Base-by-base conservation (phyloP, 2,797 vertebrate genomes). In the Varecia variegata region DNA sequence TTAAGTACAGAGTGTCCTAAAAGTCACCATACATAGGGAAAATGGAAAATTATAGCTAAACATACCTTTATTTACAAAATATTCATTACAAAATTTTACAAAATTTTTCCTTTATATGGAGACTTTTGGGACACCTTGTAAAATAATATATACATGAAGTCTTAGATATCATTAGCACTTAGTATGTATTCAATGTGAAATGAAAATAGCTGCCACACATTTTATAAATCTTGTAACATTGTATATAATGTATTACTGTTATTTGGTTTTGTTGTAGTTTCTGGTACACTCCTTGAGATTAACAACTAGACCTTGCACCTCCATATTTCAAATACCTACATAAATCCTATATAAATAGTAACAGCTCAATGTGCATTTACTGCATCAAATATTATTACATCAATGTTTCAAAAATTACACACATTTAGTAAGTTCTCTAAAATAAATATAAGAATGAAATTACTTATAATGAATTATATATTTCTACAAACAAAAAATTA, bases 371-470 rank as follows among this genome's bases (percentile, higher is more conserved):
- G 23, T 70, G 3, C 30, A 92, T 73, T 95, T 73, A 56, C 20
- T 80, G 2, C 3, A 65, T 56, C 14, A 79, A 23, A 43, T 88
- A 79, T 56, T 50, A 85, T 35, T 81, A 47, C 17, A 32, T 82
- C 73, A 71, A 15, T 62, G 10, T 54, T 95, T 96, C 21, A 94
- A 15, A 88, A 74, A 17, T 52, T 60, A 56, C 47, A 14, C 93
- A 71, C n/a, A 87, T 89, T 87, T 87, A 67, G 7, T 30, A 65
- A 81, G 50, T 10, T 85, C n/a, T 82, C 38, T 56, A 80, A 94
- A 94, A 82, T 58, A 95, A 74, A 93, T 60, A 35, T 18, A 47
- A 52, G 56, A 40, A 67, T 68, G 27, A 86, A 86, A 96, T 58
- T 76, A 5, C 30, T 45, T n/a, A 30, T 79, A 88, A 95, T 40